phyloP scores from a whole-genome alignment of 2,113 vertebrate species.

The Cololabis saira region DNA sequence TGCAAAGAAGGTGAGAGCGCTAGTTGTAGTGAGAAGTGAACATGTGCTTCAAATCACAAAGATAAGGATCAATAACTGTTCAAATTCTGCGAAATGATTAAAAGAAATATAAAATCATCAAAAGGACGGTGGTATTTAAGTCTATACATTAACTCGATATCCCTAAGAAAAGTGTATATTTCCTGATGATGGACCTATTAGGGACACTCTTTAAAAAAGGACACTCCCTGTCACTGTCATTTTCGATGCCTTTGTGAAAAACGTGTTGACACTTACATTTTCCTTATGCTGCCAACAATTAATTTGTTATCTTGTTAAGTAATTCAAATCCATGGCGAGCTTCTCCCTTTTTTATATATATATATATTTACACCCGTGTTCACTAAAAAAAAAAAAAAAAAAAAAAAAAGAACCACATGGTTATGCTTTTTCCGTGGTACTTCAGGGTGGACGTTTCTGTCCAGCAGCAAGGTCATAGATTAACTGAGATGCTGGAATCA shows the following conservation, averaged over 20 bases:
- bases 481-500: not conserved
- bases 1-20: constrained; percentile 53
- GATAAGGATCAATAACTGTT: not conserved
- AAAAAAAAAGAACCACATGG: not conserved
- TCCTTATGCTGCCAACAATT: no score
- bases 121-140: no score
- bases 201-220: no score
- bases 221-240: no score
- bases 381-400: no score
- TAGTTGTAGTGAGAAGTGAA: not conserved
- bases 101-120: no score
- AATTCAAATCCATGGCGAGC: constrained; percentile 38
- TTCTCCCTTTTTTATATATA: no score
- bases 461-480: not conserved
- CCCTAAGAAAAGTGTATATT: no score
- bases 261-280: not conserved
- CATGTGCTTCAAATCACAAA: not conserved
- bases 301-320: constrained; percentile 41
- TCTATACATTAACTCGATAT: no score
- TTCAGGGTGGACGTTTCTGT: not conserved
- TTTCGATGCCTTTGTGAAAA: not conserved
- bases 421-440: not conserved
- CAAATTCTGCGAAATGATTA: no score
- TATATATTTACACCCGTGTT: constrained; percentile 48
- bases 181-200: no score